Evolutionary conservation across 2,888 invertebrate species (phyloP).

Genomic region (Arctia plantaginis): DNA sequence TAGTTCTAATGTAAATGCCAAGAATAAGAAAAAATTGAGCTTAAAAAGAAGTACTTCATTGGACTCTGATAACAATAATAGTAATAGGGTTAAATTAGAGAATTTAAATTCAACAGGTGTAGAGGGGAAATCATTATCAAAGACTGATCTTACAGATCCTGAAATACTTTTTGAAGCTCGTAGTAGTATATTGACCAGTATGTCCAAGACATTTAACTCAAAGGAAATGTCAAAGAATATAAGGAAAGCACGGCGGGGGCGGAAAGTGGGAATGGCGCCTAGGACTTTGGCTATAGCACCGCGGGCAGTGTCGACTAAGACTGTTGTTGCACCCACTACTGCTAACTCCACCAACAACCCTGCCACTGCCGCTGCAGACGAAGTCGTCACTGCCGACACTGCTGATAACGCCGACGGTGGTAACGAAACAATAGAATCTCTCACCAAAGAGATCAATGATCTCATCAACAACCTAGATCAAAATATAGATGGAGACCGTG

Average conservation of each 20-base stretch:
- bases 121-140: conserved; percentile 87
- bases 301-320: conserved; percentile 42
- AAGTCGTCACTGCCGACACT: conserved; percentile 23
- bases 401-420: conserved; percentile 65
- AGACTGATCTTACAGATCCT: conserved; percentile 88
- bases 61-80: conserved; percentile 86
- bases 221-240: conserved; percentile 82
- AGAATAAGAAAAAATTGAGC: conserved; percentile 80
- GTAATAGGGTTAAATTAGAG: conserved; percentile 83
- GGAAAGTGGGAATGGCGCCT: conserved; percentile 71
- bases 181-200: conserved; percentile 84
- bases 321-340: conserved; percentile 34
- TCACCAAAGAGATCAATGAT: conserved; percentile 82
- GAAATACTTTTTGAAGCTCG: conserved; percentile 84
- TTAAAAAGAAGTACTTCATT: conserved; percentile 85
- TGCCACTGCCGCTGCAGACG: conserved; percentile 61
- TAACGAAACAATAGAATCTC: conserved; percentile 77
- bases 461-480: conserved; percentile 80
- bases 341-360: conserved; percentile 31
- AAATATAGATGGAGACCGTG: conserved; percentile 75
- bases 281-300: conserved; percentile 56
- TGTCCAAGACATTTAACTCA: conserved; percentile 85
- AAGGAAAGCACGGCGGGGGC: conserved; percentile 79
- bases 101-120: conserved; percentile 83
- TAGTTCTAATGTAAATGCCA: conserved; percentile 73